Evolutionary conservation across 2,888 invertebrate species (phyloP).

Genomic region (Chymomyza caudatula): DNA sequence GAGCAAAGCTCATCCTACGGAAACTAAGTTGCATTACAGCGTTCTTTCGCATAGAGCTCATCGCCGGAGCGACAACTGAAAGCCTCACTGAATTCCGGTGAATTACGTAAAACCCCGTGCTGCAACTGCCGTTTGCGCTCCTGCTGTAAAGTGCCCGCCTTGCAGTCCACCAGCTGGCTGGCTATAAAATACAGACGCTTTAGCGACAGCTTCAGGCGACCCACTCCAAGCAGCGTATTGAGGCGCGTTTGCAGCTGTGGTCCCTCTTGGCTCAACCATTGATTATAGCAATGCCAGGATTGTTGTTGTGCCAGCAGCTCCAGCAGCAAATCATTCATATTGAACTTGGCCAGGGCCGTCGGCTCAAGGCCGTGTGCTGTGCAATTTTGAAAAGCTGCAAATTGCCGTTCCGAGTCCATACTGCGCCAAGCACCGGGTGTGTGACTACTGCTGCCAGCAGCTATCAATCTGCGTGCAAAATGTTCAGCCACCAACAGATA

Average conservation of each 20-base stretch:
- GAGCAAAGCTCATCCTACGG: background rate
- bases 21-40: conserved; percentile 29
- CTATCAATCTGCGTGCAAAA: conserved; percentile 70
- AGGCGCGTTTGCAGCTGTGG: conserved; percentile 40
- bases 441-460: conserved; percentile 64
- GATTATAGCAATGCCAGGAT: conserved; percentile 49
- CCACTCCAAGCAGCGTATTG: conserved; percentile 45
- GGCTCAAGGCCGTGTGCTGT: conserved; percentile 28
- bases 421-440: conserved; percentile 76
- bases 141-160: conserved; percentile 35
- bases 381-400: conserved; percentile 61
- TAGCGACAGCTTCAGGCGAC: conserved; percentile 55
- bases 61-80: conserved; percentile 66
- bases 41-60: conserved; percentile 48
- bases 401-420: conserved; percentile 73
- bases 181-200: conserved; percentile 69
- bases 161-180: conserved; percentile 65
- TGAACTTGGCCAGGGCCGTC: background rate
- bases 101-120: conserved; percentile 68
- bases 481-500: conserved; percentile 65
- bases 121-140: conserved; percentile 52
- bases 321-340: conserved; percentile 67
- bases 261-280: conserved; percentile 62
- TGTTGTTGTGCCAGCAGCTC: conserved; percentile 64
- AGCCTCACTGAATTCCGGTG: conserved; percentile 65